Conservation (phyloP, 1,140 invertebrate genomes). For the Drosophila yakuba region DNA sequence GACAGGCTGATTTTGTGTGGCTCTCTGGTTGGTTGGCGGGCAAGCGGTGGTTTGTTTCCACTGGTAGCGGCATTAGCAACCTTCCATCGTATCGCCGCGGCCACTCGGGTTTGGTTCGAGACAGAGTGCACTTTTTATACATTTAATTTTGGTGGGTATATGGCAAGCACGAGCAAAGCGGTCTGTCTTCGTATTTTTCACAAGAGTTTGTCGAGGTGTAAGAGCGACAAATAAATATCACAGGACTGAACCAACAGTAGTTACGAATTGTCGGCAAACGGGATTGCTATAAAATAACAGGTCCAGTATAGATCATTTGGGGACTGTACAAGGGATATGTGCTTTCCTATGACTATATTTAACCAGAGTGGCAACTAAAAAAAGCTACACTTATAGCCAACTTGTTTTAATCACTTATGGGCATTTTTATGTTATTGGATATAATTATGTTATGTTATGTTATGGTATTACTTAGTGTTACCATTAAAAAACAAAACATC, state of each 20-base stretch:
- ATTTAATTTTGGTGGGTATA: conserved; percentile 20
- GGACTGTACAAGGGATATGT: background rate
- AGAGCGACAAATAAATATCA: background rate
- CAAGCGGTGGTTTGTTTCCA: conserved; percentile 52
- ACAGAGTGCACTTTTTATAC: conserved; percentile 60
- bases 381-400: too few species aligned
- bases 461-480: too few species aligned
- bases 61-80: conserved; percentile 17
- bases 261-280: conserved; percentile 59
- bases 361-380: too few species aligned
- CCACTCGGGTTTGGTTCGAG: conserved; percentile 44
- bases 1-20: conserved; percentile 22
- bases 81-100: conserved; percentile 51
- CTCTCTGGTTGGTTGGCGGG: conserved; percentile 67
- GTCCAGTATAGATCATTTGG: background rate
- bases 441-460: too few species aligned
- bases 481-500: background rate
- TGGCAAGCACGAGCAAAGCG: conserved; percentile 8
- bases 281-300: conserved; percentile 41
- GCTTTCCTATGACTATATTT: background rate
- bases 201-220: too few species aligned
- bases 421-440: too few species aligned
- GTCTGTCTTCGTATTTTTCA: conserved; percentile 14
- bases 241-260: conserved; percentile 37
- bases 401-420: too few species aligned